These are phyloP conservation scores for Polymixis flavicincta DNA, from an alignment of 2,888 invertebrate species.

Conservation along the genomic window DNA sequence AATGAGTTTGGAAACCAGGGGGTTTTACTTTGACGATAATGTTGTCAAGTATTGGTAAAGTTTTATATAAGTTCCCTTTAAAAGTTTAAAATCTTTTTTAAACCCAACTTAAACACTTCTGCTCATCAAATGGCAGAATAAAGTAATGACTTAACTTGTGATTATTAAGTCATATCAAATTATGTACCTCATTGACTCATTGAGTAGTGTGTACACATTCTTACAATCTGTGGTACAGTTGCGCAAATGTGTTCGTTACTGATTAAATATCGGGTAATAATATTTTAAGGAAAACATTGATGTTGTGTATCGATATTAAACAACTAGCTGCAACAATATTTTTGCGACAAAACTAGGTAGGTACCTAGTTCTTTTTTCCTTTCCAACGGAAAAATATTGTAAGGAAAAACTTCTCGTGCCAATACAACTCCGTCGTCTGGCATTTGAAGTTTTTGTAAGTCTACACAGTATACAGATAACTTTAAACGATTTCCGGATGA, in stretches of 20 bases:
- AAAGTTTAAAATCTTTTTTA: not conserved
- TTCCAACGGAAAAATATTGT: slow-evolving; percentile 23
- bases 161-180: slow-evolving; percentile 1
- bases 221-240: not conserved
- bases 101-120: not conserved
- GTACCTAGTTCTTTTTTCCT: not conserved
- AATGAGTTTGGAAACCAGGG: slow-evolving; percentile 4
- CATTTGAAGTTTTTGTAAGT: slow-evolving; percentile 47
- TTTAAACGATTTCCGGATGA: slow-evolving; percentile 59
- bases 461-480: slow-evolving; percentile 30
- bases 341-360: not conserved
- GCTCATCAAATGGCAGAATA: not conserved
- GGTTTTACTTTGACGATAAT: not conserved
- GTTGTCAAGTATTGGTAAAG: not conserved
- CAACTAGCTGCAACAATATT: too few relatives aligned
- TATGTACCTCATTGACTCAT: not conserved
- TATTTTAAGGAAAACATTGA: slow-evolving; percentile 23
- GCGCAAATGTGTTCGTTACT: not conserved
- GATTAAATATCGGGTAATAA: slow-evolving; percentile 2
- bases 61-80: too few relatives aligned
- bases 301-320: not conserved
- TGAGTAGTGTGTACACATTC: not conserved
- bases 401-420: slow-evolving; percentile 41
- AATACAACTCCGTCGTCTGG: slow-evolving; percentile 24
- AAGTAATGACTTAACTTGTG: not conserved